Percentiles rank a stretch among this genome's conserved stretches.
Evolutionary conservation across 2,113 vertebrate species (phyloP).

Genomic region (Marcusenius ussheri): DNA sequence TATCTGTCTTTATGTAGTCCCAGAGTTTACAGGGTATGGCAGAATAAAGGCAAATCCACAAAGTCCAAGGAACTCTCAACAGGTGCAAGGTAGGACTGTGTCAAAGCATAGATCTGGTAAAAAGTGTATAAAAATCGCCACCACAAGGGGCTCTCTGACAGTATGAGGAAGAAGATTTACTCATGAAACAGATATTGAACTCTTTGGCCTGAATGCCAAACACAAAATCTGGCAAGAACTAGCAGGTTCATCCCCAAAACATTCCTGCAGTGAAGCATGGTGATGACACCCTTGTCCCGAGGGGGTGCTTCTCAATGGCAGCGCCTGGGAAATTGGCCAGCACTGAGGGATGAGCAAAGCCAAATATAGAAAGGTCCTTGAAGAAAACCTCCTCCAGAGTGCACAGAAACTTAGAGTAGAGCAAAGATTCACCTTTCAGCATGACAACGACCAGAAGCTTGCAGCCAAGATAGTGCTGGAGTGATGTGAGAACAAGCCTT

Average conservation of each 20-base stretch:
- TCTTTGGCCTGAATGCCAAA: background rate
- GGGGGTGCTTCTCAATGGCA: background rate
- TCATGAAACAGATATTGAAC: background rate
- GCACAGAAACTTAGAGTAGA: background rate
- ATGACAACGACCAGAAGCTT: background rate
- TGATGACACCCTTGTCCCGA: background rate
- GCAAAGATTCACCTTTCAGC: conserved; percentile 1
- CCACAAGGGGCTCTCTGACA: background rate
- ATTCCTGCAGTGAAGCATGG: background rate
- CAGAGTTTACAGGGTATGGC: background rate
- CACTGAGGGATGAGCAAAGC: background rate
- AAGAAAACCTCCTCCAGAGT: background rate
- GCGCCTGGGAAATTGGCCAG: background rate
- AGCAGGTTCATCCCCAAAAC: background rate
- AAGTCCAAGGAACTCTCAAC: background rate
- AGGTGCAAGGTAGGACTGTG: background rate
- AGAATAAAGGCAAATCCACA: background rate
- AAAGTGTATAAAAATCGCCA: background rate
- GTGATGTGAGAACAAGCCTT: background rate
- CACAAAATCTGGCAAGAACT: background rate
- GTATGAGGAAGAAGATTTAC: background rate
- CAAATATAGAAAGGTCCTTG: background rate
- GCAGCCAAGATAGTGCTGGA: background rate
- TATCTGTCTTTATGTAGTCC: background rate
- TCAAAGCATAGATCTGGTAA: background rate